These are phyloP conservation scores for Rhabdomys dilectus DNA, from an alignment of 2,113 vertebrate genomes.

Conservation along the genomic window DNA sequence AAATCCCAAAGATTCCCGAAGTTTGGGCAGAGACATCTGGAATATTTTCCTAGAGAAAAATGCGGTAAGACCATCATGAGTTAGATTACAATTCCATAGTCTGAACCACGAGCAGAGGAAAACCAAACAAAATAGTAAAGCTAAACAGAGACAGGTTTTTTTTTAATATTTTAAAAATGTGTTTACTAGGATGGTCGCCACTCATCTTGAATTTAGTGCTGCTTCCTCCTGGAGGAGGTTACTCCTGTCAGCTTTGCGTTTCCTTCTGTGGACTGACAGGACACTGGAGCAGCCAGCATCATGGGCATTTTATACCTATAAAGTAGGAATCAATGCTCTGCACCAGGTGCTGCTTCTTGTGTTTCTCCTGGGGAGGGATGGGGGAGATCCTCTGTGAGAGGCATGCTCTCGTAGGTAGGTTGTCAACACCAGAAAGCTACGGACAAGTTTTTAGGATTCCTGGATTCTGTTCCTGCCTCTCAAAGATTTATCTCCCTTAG, in stretches of 20 bases:
- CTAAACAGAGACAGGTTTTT: neutral
- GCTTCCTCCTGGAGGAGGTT: neutral
- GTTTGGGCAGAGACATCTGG: conserved; percentile 93
- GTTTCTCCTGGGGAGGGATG: neutral
- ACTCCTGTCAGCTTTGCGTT: neutral
- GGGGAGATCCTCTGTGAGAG: neutral
- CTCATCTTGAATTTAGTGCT: neutral
- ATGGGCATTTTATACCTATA: neutral
- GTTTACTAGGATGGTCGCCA: neutral
- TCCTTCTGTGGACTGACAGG: neutral
- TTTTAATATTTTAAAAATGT: neutral
- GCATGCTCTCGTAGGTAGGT: neutral
- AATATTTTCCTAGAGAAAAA: conserved; percentile 93
- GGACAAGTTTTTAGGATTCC: neutral
- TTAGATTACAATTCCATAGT: neutral
- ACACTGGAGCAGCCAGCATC: neutral
- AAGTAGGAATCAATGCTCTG: neutral
- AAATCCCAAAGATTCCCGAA: conserved; percentile 90
- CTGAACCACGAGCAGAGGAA: neutral
- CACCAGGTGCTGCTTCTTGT: neutral
- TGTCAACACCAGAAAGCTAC: neutral
- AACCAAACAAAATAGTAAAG: neutral
- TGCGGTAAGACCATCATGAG: conserved; percentile 87
- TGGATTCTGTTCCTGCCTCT: neutral
- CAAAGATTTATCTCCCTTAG: neutral